These are phyloP conservation scores for Liopterus haemorrhoidalis DNA, from an alignment of 2,888 invertebrate genomes.

Conservation along the genomic window DNA sequence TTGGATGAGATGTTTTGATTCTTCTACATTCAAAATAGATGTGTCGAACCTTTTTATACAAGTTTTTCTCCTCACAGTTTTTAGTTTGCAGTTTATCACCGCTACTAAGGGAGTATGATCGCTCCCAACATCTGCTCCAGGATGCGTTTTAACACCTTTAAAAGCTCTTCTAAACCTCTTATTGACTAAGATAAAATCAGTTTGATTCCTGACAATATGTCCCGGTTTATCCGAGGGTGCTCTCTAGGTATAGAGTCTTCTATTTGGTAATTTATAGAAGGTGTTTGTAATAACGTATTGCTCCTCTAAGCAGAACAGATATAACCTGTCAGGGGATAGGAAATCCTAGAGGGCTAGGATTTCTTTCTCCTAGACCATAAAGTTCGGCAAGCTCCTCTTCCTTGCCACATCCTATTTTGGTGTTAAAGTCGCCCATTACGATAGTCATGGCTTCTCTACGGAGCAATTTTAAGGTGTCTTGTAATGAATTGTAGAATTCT, in stretches of 20 bases:
- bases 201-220: slow-evolving; percentile 32
- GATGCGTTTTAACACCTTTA: slow-evolving; percentile 27
- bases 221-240: slow-evolving; percentile 26
- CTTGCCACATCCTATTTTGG: slow-evolving; percentile 26
- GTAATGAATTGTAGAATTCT: slow-evolving; percentile 22
- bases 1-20: background rate
- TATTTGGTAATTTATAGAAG: slow-evolving; percentile 28
- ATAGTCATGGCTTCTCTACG: slow-evolving; percentile 21
- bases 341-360: slow-evolving; percentile 30
- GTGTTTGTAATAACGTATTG: slow-evolving; percentile 31
- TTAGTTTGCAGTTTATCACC: slow-evolving; percentile 14
- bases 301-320: slow-evolving; percentile 29
- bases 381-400: slow-evolving; percentile 20
- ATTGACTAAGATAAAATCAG: slow-evolving; percentile 30
- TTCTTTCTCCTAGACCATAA: slow-evolving; percentile 28
- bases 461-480: slow-evolving; percentile 20
- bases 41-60: slow-evolving; percentile 8
- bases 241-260: slow-evolving; percentile 32
- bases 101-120: slow-evolving; percentile 28
- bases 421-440: too few relatives aligned
- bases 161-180: slow-evolving; percentile 27
- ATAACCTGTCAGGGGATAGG: slow-evolving; percentile 25
- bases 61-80: too few relatives aligned
- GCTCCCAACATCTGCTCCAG: slow-evolving; percentile 28
- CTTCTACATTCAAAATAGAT: background rate